Conservation (phyloP, 2,797 vertebrate species). For the Gambelia wislizenii region DNA sequence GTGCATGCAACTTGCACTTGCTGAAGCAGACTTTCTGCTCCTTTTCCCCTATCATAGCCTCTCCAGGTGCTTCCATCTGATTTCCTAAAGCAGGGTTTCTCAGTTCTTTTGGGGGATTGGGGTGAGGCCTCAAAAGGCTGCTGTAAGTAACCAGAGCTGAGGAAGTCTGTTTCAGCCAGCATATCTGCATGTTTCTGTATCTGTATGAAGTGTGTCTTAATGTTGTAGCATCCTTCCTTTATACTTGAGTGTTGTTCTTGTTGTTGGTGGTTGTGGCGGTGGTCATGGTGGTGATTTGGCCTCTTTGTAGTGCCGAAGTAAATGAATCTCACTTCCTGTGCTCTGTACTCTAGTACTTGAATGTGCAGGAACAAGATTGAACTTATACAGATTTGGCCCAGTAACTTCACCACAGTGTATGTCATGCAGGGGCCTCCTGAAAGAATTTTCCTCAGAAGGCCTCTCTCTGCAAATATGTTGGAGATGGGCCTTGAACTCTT, state of each 20-base stretch:
- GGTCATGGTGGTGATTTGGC: no score
- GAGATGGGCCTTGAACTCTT: conserved; percentile 74
- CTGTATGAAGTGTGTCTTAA: neutral
- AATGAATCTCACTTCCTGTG: neutral
- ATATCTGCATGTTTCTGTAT: neutral
- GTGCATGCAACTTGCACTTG: neutral
- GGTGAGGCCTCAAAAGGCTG: neutral
- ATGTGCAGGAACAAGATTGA: neutral
- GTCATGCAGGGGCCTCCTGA: conserved; percentile 57
- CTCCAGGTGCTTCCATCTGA: neutral
- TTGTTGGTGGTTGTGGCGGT: no score
- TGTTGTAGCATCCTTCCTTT: neutral
- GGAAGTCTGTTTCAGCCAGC: neutral
- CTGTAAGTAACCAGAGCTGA: neutral
- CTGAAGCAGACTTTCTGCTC: neutral
- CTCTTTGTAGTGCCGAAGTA: neutral
- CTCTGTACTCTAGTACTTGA: neutral
- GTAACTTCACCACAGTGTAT: neutral
- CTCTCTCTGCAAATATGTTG: conserved; percentile 77
- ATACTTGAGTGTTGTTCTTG: neutral
- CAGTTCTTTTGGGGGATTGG: no score
- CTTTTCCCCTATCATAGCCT: neutral
- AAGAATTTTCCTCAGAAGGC: conserved; percentile 75
- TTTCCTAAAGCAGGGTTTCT: neutral
- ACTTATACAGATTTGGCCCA: neutral